Conservation (phyloP, 1,140 invertebrate species). For the Philotrypesis tridentata region DNA sequence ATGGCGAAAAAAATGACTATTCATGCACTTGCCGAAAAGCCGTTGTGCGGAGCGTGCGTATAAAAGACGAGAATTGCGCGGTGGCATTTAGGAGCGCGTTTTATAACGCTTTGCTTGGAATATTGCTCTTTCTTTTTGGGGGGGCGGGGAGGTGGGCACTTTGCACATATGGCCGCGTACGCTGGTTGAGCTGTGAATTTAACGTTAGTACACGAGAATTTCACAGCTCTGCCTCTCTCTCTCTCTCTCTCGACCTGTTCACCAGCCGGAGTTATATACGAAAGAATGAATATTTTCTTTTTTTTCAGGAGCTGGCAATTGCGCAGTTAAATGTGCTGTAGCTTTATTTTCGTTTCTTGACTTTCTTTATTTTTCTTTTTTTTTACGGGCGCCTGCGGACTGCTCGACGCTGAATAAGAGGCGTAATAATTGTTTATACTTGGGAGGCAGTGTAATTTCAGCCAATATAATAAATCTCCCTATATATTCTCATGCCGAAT, state of each 20-base stretch:
- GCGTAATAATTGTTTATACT: constrained; percentile 19
- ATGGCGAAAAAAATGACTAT: not conserved
- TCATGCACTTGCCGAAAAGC: not conserved
- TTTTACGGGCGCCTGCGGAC: not conserved
- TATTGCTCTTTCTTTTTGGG: constrained; percentile 37
- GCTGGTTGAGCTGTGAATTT: constrained; percentile 2
- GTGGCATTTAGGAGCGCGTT: not conserved
- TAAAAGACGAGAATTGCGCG: constrained; percentile 46
- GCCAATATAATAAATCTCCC: not conserved
- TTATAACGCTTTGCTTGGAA: constrained; percentile 29
- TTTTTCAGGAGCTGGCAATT: constrained; percentile 20
- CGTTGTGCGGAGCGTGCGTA: no score
- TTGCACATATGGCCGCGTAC: not conserved
- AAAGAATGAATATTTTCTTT: constrained; percentile 17
- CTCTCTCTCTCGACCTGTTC: not conserved
- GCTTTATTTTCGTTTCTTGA: not conserved
- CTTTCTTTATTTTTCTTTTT: not conserved
- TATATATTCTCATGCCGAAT: no score
- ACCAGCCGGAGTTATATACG: not conserved
- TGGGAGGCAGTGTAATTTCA: constrained; percentile 18
- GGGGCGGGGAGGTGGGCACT: not conserved
- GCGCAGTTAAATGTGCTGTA: not conserved
- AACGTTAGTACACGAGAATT: constrained; percentile 1
- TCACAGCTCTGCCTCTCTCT: not conserved
- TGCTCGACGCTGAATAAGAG: not conserved